These are phyloP conservation scores for Muricea muricata DNA, from an alignment of 92 coral and sea anemone genomes.

Conservation along the genomic window DNA sequence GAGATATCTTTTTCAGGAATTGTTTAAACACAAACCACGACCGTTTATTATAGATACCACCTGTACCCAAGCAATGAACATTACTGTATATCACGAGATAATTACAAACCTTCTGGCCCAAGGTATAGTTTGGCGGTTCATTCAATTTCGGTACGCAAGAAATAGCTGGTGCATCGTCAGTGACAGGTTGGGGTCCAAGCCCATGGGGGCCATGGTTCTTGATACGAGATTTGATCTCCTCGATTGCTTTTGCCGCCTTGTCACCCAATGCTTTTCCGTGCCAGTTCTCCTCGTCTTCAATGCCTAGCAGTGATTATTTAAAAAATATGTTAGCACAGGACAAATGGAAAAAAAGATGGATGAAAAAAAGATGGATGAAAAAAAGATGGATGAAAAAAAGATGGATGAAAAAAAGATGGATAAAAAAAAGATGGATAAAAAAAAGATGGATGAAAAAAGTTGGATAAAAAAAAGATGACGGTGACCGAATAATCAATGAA, in stretches of 20 bases:
- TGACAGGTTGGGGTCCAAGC: conserved; percentile 80
- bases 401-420: too few relatives aligned
- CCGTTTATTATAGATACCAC: neutral
- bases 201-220: conserved; percentile 46
- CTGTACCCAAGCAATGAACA: too few relatives aligned
- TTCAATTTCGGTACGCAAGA: conserved; percentile 61
- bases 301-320: too few relatives aligned
- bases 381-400: too few relatives aligned
- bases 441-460: too few relatives aligned
- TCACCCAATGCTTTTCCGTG: conserved; percentile 90
- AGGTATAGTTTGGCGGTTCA: conserved; percentile 85
- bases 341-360: too few relatives aligned
- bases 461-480: too few relatives aligned
- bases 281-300: conserved; percentile 84
- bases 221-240: conserved; percentile 62
- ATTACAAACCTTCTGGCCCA: conserved; percentile 98
- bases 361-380: too few relatives aligned
- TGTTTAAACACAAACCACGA: neutral
- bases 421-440: too few relatives aligned
- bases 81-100: too few relatives aligned
- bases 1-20: too few relatives aligned
- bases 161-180: conserved; percentile 74
- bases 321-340: neutral
- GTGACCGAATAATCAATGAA: too few relatives aligned
- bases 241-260: conserved; percentile 67